Percentiles rank a stretch among this genome's conserved stretches.
Evolutionary conservation across 1,140 invertebrate genomes (phyloP).

Genomic region (Prorops nasuta): DNA sequence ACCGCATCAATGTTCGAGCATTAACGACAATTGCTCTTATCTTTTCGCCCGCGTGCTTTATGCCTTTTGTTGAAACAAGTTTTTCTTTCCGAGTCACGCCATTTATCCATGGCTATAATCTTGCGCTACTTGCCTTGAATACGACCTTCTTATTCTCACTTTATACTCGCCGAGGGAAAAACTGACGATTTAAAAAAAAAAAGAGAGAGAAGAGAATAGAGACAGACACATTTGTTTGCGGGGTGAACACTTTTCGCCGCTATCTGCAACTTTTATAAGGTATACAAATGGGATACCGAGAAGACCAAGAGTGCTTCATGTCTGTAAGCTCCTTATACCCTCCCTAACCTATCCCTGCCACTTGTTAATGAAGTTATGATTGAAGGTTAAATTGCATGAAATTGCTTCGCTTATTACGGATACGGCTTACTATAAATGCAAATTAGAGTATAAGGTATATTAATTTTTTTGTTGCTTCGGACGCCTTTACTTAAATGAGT

Average conservation of each 20-base stretch:
- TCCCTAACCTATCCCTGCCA: slow-evolving; percentile 18
- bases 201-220: slow-evolving; percentile 3
- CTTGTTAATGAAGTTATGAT: slow-evolving; percentile 52
- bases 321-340: slow-evolving; percentile 11
- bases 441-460: slow-evolving; percentile 30
- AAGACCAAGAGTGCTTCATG: slow-evolving; percentile 15
- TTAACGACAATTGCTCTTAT: too few relatives aligned
- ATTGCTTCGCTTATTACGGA: slow-evolving; percentile 42
- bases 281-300: slow-evolving; percentile 42
- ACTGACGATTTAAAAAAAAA: slow-evolving; percentile 3
- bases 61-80: too few relatives aligned
- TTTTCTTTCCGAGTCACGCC: too few relatives aligned
- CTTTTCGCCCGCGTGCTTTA: too few relatives aligned
- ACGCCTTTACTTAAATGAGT: too few relatives aligned
- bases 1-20: too few relatives aligned
- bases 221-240: too few relatives aligned
- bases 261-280: slow-evolving; percentile 46
- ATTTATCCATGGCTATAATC: too few relatives aligned
- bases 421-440: slow-evolving; percentile 20
- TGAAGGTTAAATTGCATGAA: slow-evolving; percentile 52
- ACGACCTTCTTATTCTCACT: too few relatives aligned
- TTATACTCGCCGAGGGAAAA: too few relatives aligned
- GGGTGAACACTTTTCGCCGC: slow-evolving; percentile 3
- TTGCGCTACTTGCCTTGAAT: too few relatives aligned
- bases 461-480: neutral